A percentile compares a stretch with the other conserved stretches of the same genome.
phyloP scores from a whole-genome alignment of 2,888 invertebrate genomes.

The Drosophila kuntzei region DNA sequence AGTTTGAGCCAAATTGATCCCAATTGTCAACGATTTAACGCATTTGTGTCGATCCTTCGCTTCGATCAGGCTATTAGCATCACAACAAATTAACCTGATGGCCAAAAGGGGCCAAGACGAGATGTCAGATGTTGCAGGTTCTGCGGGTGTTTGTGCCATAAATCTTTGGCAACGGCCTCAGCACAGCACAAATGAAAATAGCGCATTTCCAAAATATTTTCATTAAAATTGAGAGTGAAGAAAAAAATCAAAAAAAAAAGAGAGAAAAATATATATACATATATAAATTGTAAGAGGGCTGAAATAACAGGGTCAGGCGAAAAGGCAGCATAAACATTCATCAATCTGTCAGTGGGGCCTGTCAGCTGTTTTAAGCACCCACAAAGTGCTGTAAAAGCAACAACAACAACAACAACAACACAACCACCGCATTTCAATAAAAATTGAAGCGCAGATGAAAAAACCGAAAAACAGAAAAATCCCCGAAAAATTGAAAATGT shows the following conservation, averaged over 20 bases:
- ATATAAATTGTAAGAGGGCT: constrained; percentile 43
- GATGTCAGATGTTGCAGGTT: background rate
- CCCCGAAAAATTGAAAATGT: constrained; percentile 45
- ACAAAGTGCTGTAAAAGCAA: constrained; percentile 76
- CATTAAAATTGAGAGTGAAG: constrained; percentile 69
- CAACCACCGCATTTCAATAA: constrained; percentile 59
- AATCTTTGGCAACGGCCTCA: constrained; percentile 58
- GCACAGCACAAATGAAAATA: constrained; percentile 68
- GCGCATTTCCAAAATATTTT: constrained; percentile 78
- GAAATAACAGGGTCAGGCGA: constrained; percentile 52
- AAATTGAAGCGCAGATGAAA: constrained; percentile 54
- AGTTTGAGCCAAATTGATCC: constrained; percentile 55
- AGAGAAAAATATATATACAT: background rate
- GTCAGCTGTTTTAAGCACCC: constrained; percentile 83
- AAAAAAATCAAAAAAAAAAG: constrained; percentile 43
- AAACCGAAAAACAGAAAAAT: constrained; percentile 20
- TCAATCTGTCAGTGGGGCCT: constrained; percentile 82
- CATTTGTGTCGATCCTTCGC: constrained; percentile 38
- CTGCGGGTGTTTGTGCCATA: constrained; percentile 48
- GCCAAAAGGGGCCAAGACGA: constrained; percentile 47
- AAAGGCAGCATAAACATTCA: constrained; percentile 74
- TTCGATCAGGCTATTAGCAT: constrained; percentile 45
- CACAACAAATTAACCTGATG: constrained; percentile 58
- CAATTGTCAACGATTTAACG: constrained; percentile 71
- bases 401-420: constrained; percentile 12